These are phyloP conservation scores for Ara ararauna DNA, from an alignment of 2,797 vertebrate species.

Conservation along the genomic window DNA sequence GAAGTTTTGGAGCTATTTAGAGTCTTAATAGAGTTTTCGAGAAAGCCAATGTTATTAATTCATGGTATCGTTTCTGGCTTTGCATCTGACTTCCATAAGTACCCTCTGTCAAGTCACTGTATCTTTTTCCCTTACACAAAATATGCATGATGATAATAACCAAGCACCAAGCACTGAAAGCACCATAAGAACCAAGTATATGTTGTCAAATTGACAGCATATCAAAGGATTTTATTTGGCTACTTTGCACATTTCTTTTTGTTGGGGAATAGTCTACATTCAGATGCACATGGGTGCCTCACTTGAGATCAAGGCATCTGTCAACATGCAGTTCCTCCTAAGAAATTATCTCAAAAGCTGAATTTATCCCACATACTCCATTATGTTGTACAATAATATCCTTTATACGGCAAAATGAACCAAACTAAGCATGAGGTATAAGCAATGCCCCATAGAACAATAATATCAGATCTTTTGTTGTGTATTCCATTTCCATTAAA, in stretches of 20 bases:
- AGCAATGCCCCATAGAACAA: constrained; percentile 20
- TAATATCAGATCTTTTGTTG: constrained; percentile 13
- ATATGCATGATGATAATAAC: neutral
- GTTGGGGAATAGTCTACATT: neutral
- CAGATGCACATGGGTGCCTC: neutral
- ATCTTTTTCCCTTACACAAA: neutral
- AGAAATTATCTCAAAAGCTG: constrained; percentile 5
- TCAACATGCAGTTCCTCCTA: neutral
- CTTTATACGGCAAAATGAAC: constrained; percentile 1
- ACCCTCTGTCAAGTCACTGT: neutral
- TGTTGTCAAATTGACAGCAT: neutral
- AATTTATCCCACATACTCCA: neutral
- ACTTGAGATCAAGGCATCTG: neutral
- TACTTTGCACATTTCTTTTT: neutral
- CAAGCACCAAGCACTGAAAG: neutral
- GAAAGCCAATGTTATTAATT: neutral
- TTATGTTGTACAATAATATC: neutral
- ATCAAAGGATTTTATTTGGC: neutral
- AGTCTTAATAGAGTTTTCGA: neutral
- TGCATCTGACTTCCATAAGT: neutral
- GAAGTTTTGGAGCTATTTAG: neutral
- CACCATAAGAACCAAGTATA: neutral
- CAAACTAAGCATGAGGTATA: neutral
- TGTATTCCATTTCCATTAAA: constrained; percentile 21
- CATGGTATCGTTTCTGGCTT: neutral